Percentiles rank a stretch among this genome's conserved stretches.
phyloP scores from a whole-genome alignment of 2,797 vertebrate genomes.

The Galaxias olidus region DNA sequence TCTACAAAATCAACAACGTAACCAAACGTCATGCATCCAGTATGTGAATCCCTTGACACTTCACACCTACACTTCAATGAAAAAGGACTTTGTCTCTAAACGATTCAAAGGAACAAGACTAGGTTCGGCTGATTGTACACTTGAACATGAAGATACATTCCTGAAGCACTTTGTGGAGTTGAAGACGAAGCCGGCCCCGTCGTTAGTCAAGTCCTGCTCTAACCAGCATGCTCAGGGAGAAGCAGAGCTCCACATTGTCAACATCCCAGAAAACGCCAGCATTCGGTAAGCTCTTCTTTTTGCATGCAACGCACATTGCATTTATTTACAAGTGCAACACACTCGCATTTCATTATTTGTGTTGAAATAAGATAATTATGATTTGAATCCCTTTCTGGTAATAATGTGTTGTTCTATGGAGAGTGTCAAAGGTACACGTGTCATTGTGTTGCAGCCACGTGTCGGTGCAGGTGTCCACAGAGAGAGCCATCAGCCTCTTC shows the following conservation, averaged over 20 bases:
- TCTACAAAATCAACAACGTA: no score
- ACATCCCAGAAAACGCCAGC: constrained; percentile 63
- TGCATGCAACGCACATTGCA: no score
- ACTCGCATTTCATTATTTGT: no score
- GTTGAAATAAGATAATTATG: background rate
- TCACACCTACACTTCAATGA: background rate
- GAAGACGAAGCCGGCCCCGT: rapidly evolving
- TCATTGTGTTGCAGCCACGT: constrained; percentile 64
- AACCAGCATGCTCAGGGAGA: constrained; percentile 9
- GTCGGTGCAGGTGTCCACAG: constrained; percentile 35
- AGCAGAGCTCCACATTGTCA: constrained; percentile 70
- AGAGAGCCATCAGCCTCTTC: constrained; percentile 40
- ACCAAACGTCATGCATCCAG: no score
- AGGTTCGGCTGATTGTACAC: constrained; percentile 45
- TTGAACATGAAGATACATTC: constrained; percentile 48
- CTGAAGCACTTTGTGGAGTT: constrained; percentile 56
- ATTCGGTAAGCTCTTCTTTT: constrained; percentile 57
- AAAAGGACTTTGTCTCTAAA: constrained; percentile 12
- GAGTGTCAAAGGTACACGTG: background rate
- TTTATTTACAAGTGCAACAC: no score
- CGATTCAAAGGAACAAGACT: constrained; percentile 58
- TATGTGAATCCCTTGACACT: no score
- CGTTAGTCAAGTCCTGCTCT: constrained; percentile 54
- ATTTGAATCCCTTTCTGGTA: background rate
- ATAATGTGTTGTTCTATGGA: background rate